Evolutionary conservation across 2,888 invertebrate genomes (phyloP).

Genomic region (Folsomia manolachei): DNA sequence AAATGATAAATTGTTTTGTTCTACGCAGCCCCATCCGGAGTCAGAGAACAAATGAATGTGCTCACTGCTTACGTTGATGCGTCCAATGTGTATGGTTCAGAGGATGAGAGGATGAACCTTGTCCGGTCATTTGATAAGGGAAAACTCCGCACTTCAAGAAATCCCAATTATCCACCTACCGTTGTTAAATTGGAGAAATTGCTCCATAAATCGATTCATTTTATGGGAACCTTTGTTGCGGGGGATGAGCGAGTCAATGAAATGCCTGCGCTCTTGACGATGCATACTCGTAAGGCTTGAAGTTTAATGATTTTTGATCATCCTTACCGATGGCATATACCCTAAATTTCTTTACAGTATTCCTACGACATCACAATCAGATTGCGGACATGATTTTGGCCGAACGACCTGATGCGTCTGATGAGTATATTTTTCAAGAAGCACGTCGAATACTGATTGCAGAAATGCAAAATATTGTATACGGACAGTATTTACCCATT

Average conservation of each 20-base stretch:
- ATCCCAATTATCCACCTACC: background rate
- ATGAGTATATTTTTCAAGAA: slow-evolving; percentile 48
- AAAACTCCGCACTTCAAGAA: background rate
- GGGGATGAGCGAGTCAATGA: slow-evolving; percentile 49
- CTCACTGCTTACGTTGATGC: slow-evolving; percentile 48
- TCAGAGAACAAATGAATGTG: slow-evolving; percentile 48
- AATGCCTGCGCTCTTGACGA: slow-evolving; percentile 47
- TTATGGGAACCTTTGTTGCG: slow-evolving; percentile 19
- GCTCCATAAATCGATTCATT: no score
- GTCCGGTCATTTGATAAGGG: background rate
- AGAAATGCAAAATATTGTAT: slow-evolving; percentile 47
- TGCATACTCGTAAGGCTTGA: no score
- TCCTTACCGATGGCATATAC: no score
- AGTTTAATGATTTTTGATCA: no score
- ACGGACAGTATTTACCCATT: slow-evolving; percentile 47
- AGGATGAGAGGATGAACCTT: background rate
- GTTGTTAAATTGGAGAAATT: background rate
- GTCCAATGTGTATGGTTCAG: slow-evolving; percentile 43
- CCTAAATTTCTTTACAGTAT: slow-evolving; percentile 40
- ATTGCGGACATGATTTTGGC: slow-evolving; percentile 41
- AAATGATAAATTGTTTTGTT: background rate
- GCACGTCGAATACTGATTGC: slow-evolving; percentile 47
- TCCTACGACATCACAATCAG: slow-evolving; percentile 47
- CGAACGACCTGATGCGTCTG: slow-evolving; percentile 40
- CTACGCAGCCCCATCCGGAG: slow-evolving; percentile 29